These are phyloP conservation scores for Harpalus rufipes DNA, from an alignment of 2,888 invertebrate genomes.

Conservation along the genomic window DNA sequence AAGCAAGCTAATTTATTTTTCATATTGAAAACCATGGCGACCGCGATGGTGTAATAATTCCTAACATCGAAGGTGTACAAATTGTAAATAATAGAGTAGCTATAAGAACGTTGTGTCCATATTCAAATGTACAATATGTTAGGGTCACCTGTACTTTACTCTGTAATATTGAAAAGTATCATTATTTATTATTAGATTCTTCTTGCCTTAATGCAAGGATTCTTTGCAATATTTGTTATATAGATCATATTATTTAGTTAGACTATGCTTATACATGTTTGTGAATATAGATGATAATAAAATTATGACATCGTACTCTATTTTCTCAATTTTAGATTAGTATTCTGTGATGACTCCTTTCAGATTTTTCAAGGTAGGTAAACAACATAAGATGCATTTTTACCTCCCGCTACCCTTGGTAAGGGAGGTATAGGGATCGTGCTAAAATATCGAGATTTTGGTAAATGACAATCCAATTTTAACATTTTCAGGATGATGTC, in stretches of 20 bases:
- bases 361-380: neutral
- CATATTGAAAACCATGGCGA: slow-evolving; percentile 48
- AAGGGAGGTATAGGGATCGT: no score
- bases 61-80: slow-evolving; percentile 61
- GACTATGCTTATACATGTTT: slow-evolving; percentile 65
- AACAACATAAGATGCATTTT: neutral
- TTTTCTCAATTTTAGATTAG: slow-evolving; percentile 4
- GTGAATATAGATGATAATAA: slow-evolving; percentile 65
- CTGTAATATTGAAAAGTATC: slow-evolving; percentile 44
- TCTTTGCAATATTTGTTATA: slow-evolving; percentile 66
- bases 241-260: slow-evolving; percentile 62
- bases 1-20: slow-evolving; percentile 47
- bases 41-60: slow-evolving; percentile 27
- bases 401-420: no score
- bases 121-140: slow-evolving; percentile 57
- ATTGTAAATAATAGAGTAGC: slow-evolving; percentile 61
- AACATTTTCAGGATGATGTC: no score
- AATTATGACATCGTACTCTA: slow-evolving; percentile 46
- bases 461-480: no score
- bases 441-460: no score
- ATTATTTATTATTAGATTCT: slow-evolving; percentile 61
- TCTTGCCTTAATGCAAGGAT: slow-evolving; percentile 45
- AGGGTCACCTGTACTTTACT: slow-evolving; percentile 43
- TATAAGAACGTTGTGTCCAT: slow-evolving; percentile 60
- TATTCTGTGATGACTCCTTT: neutral